phyloP scores from a whole-genome alignment of 1,140 invertebrate species.

The Dendroctonus valens region DNA sequence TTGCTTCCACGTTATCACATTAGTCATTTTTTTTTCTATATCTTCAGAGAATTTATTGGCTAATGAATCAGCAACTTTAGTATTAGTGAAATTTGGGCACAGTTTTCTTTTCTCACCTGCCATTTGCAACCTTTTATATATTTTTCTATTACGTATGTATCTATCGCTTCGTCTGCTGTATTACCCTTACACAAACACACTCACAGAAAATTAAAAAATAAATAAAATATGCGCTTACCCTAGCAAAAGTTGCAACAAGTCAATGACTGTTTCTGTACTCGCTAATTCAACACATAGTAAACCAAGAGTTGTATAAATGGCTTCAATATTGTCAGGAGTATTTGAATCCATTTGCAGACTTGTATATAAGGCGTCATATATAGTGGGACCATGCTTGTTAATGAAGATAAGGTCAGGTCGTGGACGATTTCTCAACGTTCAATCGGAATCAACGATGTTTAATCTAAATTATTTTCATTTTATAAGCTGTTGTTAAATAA shows the following conservation, averaged over 20 bases:
- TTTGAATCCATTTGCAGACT: constrained; percentile 75
- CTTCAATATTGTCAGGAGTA: constrained; percentile 79
- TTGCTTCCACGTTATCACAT: too few relatives aligned
- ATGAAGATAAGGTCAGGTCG: constrained; percentile 94
- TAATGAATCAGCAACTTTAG: too few relatives aligned
- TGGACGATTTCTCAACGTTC: constrained; percentile 77
- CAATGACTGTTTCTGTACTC: constrained; percentile 84
- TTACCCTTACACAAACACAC: too few relatives aligned
- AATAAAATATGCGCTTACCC: constrained; percentile 52
- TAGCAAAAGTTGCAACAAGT: constrained; percentile 80
- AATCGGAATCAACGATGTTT: constrained; percentile 71
- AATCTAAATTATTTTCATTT: constrained; percentile 52
- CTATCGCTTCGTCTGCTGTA: too few relatives aligned
- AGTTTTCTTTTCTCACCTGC: too few relatives aligned
- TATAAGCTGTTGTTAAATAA: constrained; percentile 3
- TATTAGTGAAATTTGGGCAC: too few relatives aligned
- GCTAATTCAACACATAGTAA: constrained; percentile 85
- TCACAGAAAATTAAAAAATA: too few relatives aligned
- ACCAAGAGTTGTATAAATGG: constrained; percentile 89
- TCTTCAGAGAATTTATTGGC: too few relatives aligned
- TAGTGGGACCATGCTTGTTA: constrained; percentile 86
- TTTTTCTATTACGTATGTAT: too few relatives aligned
- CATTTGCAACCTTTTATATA: too few relatives aligned
- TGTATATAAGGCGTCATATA: constrained; percentile 65
- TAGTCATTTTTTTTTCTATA: too few relatives aligned